Evolutionary conservation across 1,140 invertebrate genomes (phyloP).

Genomic region (Aphaenogaster floridana): DNA sequence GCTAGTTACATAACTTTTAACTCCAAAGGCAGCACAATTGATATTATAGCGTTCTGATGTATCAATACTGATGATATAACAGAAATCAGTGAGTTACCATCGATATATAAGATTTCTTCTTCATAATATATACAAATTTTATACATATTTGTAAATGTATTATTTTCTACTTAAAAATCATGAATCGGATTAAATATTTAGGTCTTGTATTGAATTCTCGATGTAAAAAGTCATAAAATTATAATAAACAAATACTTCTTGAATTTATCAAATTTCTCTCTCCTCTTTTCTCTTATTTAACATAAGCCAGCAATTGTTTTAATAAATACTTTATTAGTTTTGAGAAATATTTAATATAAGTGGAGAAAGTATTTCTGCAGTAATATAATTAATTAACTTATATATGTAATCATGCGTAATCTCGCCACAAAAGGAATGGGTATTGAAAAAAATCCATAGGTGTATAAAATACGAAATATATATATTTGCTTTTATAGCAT

Average conservation of each 20-base stretch:
- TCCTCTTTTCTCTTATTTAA: background rate
- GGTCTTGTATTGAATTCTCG: background rate
- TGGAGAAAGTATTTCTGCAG: background rate
- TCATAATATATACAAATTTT: background rate
- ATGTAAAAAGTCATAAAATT: background rate
- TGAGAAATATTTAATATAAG: conserved; percentile 5
- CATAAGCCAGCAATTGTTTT: background rate
- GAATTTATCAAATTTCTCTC: background rate
- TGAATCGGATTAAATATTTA: background rate
- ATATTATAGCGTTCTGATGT: background rate
- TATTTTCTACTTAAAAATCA: background rate
- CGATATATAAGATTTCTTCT: background rate
- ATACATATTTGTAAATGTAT: background rate
- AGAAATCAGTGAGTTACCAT: background rate
- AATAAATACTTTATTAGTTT: background rate
- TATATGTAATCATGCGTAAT: background rate
- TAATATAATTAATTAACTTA: background rate
- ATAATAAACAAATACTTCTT: background rate
- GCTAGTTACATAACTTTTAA: background rate
- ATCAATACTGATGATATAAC: background rate
- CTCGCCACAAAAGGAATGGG: background rate
- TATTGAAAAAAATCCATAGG: conserved; percentile 10
- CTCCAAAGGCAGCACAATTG: background rate
- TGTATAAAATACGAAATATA: conserved; percentile 86
- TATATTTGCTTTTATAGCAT: conserved; percentile 84